phyloP scores from a whole-genome alignment of 2,797 vertebrate species.

The Falco berigora region DNA sequence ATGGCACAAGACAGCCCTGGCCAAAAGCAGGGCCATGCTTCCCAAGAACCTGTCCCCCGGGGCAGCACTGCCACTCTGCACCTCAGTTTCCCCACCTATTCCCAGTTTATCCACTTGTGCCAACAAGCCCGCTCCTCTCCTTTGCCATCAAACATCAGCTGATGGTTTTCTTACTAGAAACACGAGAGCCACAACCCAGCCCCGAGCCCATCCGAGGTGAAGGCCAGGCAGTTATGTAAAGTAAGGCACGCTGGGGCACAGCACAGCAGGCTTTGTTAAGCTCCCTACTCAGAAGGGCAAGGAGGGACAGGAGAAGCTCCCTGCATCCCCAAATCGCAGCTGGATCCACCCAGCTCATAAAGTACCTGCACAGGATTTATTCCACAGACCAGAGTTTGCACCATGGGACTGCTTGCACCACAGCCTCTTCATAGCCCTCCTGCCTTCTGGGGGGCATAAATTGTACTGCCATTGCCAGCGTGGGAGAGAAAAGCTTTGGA shows the following conservation, averaged over 20 bases:
- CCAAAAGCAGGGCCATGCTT: background rate
- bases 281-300: background rate
- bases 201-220: background rate
- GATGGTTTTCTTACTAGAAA: background rate
- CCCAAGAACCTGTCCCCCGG: background rate
- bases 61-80: rapidly evolving
- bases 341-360: background rate
- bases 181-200: background rate
- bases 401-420: background rate
- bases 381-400: background rate
- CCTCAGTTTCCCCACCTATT: background rate
- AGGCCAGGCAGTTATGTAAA: background rate
- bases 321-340: background rate
- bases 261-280: too few species aligned
- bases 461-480: background rate
- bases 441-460: background rate
- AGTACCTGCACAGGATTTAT: background rate
- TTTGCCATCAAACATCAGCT: background rate
- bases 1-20: rapidly evolving
- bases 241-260: too few species aligned
- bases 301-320: background rate
- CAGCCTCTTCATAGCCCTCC: background rate
- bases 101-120: background rate
- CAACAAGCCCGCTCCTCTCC: rapidly evolving
- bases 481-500: background rate